A percentile compares a stretch with the other conserved stretches of the same genome.
phyloP scores from a whole-genome alignment of 2,797 vertebrate species.

The Propithecus deckenii region DNA sequence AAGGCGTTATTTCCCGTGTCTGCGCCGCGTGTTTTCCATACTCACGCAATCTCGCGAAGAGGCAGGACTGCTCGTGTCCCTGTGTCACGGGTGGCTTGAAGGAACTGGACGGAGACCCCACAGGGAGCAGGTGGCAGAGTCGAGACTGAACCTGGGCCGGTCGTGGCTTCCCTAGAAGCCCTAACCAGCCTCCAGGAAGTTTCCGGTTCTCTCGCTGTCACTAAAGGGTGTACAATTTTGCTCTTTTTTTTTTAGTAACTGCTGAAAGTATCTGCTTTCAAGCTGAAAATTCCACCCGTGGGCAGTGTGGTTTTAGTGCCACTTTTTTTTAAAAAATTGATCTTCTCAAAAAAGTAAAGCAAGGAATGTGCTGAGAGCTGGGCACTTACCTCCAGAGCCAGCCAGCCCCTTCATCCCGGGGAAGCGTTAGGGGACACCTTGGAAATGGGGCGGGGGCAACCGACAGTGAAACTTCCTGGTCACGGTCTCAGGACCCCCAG shows the following conservation, averaged over 20 bases:
- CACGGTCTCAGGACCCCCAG: background rate
- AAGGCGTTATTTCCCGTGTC: rapidly evolving
- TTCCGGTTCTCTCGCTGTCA: background rate
- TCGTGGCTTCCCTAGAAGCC: background rate
- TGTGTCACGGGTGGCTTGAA: rapidly evolving
- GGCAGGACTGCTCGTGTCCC: background rate
- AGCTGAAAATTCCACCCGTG: background rate
- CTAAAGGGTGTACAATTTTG: background rate
- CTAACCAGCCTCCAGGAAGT: background rate
- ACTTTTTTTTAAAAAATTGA: background rate
- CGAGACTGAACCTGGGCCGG: background rate
- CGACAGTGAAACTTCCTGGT: rapidly evolving
- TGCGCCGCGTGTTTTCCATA: background rate
- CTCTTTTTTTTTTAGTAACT: background rate
- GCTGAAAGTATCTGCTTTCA: background rate
- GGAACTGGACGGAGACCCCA: background rate
- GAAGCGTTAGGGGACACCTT: too few species aligned
- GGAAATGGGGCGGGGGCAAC: background rate
- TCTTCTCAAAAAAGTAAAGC: background rate
- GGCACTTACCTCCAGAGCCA: background rate
- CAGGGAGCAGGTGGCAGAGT: background rate
- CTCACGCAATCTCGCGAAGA: rapidly evolving
- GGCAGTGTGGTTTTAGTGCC: background rate
- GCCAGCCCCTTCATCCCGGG: background rate
- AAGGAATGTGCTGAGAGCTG: background rate